Base-by-base conservation (phyloP, 2,113 vertebrate species). In the Tragulus kanchil region DNA sequence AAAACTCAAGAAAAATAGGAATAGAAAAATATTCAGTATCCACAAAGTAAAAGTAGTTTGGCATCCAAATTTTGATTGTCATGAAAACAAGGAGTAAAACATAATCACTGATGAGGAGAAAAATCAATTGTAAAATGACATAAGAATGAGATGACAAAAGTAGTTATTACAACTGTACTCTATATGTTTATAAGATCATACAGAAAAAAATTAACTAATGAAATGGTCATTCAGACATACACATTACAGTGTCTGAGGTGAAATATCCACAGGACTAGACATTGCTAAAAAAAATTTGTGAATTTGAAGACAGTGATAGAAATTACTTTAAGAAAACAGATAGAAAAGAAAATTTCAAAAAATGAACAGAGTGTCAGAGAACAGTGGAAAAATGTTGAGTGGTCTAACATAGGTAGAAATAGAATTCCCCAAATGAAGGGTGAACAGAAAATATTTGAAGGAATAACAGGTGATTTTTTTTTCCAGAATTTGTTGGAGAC, bases 1-100 rank as follows among this genome's bases (percentile, higher is more conserved):
- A 50, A 77, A 89, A 92, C 56, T 93, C 13, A 78, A 13, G 79
- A 71, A 42, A 73, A 73, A 64, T 87, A 75, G 90, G 92, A 89
- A 83, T 42, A 94, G 42, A 92, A 92, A 71, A 78, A 28, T 21
- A 52, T 52, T 93, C 48, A 87, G 21, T 50, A 36, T 2, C 12
- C 3, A 1, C 59, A 82, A 92, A 28, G 25, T 85, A 28, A 92
- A 92, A 54, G 81, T 61, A 92, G 77, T 11, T 48, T 93, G 59
- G 19, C 6, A 84, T 64, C 31, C 50, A 61, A 42, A 45, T 73
- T 73, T 45, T 73, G 69, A 73, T 45, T 73, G 69, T 19, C 4
- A 92, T 26, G 50, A 31, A 65, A 90, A 64, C 83, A 64, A 50
- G 14, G 56, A 56, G 23, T 26, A 82, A 90, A 91, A 75, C 8